A percentile compares a stretch with the other conserved stretches of the same genome.
These are phyloP conservation scores for Poecilobothrus nobilitatus DNA, from an alignment of 2,888 invertebrate species.

Conservation along the genomic window DNA sequence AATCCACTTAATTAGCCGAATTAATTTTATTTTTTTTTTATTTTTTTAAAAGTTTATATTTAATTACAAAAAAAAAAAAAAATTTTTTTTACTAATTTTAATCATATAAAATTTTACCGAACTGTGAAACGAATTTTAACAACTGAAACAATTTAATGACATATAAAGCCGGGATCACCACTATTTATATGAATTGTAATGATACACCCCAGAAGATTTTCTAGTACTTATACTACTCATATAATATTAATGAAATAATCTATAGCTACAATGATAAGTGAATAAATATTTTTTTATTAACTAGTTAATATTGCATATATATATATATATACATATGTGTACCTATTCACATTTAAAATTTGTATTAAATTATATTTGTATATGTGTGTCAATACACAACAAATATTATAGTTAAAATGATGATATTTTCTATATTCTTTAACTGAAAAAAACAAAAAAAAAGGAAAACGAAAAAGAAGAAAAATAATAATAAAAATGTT, in stretches of 20 bases:
- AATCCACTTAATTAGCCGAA: background rate
- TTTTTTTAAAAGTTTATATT: background rate
- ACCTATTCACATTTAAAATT: background rate
- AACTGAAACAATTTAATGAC: constrained; percentile 36
- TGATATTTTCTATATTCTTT: background rate
- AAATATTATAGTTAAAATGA: background rate
- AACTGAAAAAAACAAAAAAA: no score
- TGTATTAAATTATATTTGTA: background rate
- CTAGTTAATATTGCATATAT: background rate
- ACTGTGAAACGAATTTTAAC: background rate
- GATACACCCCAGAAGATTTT: constrained; percentile 4
- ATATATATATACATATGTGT: background rate
- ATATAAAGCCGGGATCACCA: constrained; percentile 40
- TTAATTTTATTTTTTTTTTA: background rate
- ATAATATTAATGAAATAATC: no score
- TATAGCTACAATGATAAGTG: no score
- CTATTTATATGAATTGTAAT: constrained; percentile 40
- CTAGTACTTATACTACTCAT: background rate
- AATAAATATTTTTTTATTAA: background rate
- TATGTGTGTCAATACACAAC: background rate
- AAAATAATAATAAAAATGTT: no score
- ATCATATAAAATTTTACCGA: background rate
- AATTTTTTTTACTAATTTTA: background rate
- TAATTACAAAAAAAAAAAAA: background rate
- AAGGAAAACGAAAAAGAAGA: no score